Conservation (phyloP, 2,888 invertebrate species). For the Oegoconia quadripuncta region DNA sequence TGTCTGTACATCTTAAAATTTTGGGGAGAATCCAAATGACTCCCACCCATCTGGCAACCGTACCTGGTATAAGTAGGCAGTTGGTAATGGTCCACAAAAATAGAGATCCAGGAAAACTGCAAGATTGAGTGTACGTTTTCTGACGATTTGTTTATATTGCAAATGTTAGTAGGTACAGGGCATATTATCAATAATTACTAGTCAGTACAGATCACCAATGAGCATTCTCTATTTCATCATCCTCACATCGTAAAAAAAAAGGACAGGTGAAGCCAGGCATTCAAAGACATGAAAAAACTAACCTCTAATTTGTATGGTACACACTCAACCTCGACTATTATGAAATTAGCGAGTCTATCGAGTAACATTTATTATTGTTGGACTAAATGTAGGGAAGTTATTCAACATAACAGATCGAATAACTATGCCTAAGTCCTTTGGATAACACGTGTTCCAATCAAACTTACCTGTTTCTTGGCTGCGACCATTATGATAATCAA, state of each 20-base stretch:
- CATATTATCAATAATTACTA: no score
- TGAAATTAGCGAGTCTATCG: constrained; percentile 66
- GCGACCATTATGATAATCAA: constrained; percentile 83
- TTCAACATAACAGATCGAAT: constrained; percentile 30
- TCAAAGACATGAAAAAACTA: not conserved
- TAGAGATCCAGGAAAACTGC: no score
- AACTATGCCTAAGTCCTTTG: constrained; percentile 47
- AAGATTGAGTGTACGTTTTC: no score
- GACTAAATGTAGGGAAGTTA: constrained; percentile 41
- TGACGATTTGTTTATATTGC: no score
- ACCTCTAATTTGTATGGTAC: constrained; percentile 56
- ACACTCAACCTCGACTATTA: constrained; percentile 66
- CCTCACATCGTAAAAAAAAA: not conserved
- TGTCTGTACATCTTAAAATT: no score
- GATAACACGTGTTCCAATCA: constrained; percentile 40
- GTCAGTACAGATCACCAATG: no score
- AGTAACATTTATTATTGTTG: constrained; percentile 53
- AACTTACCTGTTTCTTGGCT: constrained; percentile 90
- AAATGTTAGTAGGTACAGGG: no score
- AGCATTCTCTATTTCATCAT: not conserved
- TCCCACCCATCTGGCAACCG: no score
- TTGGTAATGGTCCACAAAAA: no score
- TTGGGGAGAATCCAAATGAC: no score
- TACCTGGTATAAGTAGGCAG: no score
- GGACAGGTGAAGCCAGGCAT: not conserved